phyloP scores from a whole-genome alignment of 2,113 vertebrate species.

The Crotalus helleri region DNA sequence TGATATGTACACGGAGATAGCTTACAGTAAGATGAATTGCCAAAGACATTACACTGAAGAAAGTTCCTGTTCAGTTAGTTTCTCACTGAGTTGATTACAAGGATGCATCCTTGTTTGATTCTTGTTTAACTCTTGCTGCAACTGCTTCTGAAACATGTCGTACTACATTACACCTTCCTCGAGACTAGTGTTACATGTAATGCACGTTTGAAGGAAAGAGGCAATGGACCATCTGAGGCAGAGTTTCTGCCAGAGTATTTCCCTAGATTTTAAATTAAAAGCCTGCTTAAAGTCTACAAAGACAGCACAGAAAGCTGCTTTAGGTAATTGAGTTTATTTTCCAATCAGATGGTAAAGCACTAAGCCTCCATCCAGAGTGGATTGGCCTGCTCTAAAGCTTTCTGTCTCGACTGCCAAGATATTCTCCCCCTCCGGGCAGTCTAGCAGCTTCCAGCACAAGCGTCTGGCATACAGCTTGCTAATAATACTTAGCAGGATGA shows the following conservation, averaged over 20 bases:
- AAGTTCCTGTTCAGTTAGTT: neutral
- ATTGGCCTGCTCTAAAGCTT: neutral
- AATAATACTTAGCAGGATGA: neutral
- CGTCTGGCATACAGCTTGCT: neutral
- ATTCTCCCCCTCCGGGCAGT: neutral
- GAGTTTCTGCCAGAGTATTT: neutral
- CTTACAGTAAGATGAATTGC: neutral
- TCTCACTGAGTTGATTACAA: neutral
- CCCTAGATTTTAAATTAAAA: neutral
- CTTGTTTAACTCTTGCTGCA: neutral
- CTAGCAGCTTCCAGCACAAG: neutral
- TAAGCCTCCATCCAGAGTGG: neutral
- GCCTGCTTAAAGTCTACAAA: neutral
- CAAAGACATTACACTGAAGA: neutral
- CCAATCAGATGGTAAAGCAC: neutral
- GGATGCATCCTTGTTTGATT: neutral
- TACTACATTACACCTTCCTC: neutral
- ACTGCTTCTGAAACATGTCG: neutral
- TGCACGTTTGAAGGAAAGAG: neutral
- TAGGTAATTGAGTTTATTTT: neutral
- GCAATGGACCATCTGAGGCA: neutral
- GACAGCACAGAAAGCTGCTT: neutral
- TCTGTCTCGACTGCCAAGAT: neutral
- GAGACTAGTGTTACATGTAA: neutral
- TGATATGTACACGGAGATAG: neutral